Conservation (phyloP, 2,888 invertebrate genomes). For the Mesodorylaimus sp. region DNA sequence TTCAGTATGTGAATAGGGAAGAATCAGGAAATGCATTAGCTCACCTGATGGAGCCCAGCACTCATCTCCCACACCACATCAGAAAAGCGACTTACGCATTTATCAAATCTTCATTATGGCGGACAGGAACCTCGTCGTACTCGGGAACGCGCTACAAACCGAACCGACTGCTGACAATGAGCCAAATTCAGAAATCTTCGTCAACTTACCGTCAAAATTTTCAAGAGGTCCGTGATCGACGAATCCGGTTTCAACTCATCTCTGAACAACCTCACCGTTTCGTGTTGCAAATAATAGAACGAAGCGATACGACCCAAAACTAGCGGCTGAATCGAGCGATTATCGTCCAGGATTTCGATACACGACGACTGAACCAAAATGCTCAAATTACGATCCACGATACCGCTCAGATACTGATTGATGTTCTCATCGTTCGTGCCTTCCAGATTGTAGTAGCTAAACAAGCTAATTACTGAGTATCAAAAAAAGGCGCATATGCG, state of each 20-base stretch:
- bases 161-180: not conserved
- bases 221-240: slow-evolving; percentile 51
- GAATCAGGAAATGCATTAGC: too few species aligned
- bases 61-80: too few species aligned
- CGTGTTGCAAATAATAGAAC: slow-evolving; percentile 83
- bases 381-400: slow-evolving; percentile 58
- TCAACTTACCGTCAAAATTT: slow-evolving; percentile 41
- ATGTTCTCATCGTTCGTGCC: slow-evolving; percentile 39
- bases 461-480: not conserved
- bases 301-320: slow-evolving; percentile 82
- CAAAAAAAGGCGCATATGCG: not conserved
- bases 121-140: slow-evolving; percentile 73
- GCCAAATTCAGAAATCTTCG: not conserved
- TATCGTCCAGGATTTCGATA: slow-evolving; percentile 53
- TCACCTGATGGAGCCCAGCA: too few species aligned
- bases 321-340: slow-evolving; percentile 43
- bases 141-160: slow-evolving; percentile 54
- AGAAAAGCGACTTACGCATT: slow-evolving; percentile 48
- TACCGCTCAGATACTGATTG: slow-evolving; percentile 50
- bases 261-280: slow-evolving; percentile 66
- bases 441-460: slow-evolving; percentile 60
- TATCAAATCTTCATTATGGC: slow-evolving; percentile 85
- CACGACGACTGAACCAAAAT: slow-evolving; percentile 58
- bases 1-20: too few species aligned
- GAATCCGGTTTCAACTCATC: slow-evolving; percentile 46